These are phyloP conservation scores for Ormyrus labotus DNA, from an alignment of 2,888 invertebrate species.

Conservation along the genomic window DNA sequence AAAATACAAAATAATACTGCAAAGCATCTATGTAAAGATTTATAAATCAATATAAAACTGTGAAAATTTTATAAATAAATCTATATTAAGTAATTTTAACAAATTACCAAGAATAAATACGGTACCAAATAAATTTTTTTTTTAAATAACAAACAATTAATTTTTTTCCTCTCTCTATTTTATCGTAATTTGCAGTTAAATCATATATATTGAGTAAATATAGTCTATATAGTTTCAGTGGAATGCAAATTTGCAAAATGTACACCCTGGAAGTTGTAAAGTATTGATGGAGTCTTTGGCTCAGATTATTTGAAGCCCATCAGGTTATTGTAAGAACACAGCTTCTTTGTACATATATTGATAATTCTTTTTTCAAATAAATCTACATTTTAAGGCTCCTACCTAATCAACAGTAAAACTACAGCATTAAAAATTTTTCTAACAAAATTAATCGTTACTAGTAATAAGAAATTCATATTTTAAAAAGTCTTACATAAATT, in stretches of 20 bases:
- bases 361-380: conserved; percentile 54
- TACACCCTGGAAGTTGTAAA: conserved; percentile 52
- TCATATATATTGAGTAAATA: conserved; percentile 45
- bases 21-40: conserved; percentile 37
- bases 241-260: conserved; percentile 56
- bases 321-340: conserved; percentile 59
- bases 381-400: conserved; percentile 55
- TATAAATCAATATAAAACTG: conserved; percentile 28
- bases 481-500: conserved; percentile 23
- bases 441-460: conserved; percentile 53
- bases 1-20: conserved; percentile 50
- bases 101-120: conserved; percentile 43
- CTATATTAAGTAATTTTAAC: conserved; percentile 46
- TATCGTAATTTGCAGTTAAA: conserved; percentile 46
- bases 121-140: conserved; percentile 54
- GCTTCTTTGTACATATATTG: conserved; percentile 59
- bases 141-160: conserved; percentile 63
- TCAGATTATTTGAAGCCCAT: conserved; percentile 57
- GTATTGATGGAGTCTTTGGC: conserved; percentile 55
- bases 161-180: conserved; percentile 58
- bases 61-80: conserved; percentile 37
- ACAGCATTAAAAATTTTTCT: conserved; percentile 54
- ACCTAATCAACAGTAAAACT: conserved; percentile 57
- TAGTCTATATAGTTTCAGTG: conserved; percentile 54
- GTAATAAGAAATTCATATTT: conserved; percentile 16